These are phyloP conservation scores for Cloeon dipterum DNA, from an alignment of 2,888 invertebrate genomes.

Conservation along the genomic window DNA sequence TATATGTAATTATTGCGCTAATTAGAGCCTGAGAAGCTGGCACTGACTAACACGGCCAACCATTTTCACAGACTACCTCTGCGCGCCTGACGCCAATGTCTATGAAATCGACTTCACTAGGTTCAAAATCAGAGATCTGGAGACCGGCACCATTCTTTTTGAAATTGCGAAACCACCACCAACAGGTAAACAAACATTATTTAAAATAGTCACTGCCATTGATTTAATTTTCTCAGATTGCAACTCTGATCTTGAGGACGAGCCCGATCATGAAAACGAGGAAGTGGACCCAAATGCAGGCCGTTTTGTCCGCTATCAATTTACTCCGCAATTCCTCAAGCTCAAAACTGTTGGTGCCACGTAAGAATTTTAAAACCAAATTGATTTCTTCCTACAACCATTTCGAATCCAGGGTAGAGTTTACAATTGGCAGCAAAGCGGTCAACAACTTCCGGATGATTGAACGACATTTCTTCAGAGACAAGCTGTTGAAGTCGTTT, in stretches of 20 bases:
- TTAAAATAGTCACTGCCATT: not conserved
- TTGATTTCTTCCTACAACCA: too few species aligned
- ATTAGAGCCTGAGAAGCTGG: not conserved
- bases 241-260: constrained; percentile 4
- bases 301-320: constrained; percentile 94
- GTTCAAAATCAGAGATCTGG: constrained; percentile 85
- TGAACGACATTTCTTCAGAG: constrained; percentile 87
- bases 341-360: constrained; percentile 93
- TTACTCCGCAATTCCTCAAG: constrained; percentile 92
- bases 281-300: constrained; percentile 66
- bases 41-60: not conserved
- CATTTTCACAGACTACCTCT: constrained; percentile 51
- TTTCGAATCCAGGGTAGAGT: constrained; percentile 56
- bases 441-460: constrained; percentile 96
- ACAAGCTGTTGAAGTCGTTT: constrained; percentile 84
- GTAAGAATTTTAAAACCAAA: too few species aligned
- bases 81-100: constrained; percentile 85
- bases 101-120: constrained; percentile 96
- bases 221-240: not conserved
- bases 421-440: constrained; percentile 78
- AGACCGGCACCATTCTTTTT: constrained; percentile 69
- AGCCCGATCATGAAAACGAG: not conserved
- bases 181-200: constrained; percentile 5
- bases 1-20: too few species aligned
- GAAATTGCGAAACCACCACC: constrained; percentile 78